Conservation (phyloP, 2,888 invertebrate species). For the Hypena proboscidalis region DNA sequence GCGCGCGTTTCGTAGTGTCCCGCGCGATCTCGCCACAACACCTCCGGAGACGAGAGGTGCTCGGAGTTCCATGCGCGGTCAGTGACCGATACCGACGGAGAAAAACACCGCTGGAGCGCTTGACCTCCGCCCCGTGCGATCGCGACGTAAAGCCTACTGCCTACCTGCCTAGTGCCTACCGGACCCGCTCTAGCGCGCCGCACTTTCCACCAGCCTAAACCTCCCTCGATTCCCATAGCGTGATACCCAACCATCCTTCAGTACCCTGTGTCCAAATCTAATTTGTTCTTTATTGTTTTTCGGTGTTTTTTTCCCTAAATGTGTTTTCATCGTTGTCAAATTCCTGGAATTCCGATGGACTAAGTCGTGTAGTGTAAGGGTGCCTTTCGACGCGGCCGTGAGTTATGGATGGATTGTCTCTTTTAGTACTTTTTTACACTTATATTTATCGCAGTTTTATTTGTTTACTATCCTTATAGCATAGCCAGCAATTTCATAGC, state of each 20-base stretch:
- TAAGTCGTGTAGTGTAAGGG: slow-evolving; percentile 44
- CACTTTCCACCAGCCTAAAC: slow-evolving; percentile 63
- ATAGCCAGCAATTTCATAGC: too few species aligned
- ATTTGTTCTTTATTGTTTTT: slow-evolving; percentile 79
- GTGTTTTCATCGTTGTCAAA: slow-evolving; percentile 67
- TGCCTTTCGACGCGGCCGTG: slow-evolving; percentile 40
- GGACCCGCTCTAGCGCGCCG: slow-evolving; percentile 44
- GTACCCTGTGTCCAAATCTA: slow-evolving; percentile 71
- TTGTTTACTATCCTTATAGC: too few species aligned
- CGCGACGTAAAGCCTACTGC: slow-evolving; percentile 20
- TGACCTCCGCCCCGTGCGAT: slow-evolving; percentile 49
- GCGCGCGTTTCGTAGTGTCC: slow-evolving; percentile 71
- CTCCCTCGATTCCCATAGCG: slow-evolving; percentile 72
- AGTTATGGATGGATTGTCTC: slow-evolving; percentile 38
- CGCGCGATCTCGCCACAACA: slow-evolving; percentile 66
- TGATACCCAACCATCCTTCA: slow-evolving; percentile 72
- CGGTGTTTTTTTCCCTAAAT: slow-evolving; percentile 77
- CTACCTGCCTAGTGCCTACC: slow-evolving; percentile 32
- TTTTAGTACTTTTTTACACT: slow-evolving; percentile 11
- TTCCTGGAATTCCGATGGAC: slow-evolving; percentile 54
- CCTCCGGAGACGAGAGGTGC: slow-evolving; percentile 66
- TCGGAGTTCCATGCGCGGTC: slow-evolving; percentile 66
- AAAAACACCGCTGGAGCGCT: slow-evolving; percentile 42
- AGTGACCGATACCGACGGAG: slow-evolving; percentile 70
- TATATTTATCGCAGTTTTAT: slow-evolving; percentile 1